Percentiles rank a stretch among this genome's conserved stretches.
phyloP scores from a whole-genome alignment of 2,113 vertebrate genomes.

The Alosa alosa region DNA sequence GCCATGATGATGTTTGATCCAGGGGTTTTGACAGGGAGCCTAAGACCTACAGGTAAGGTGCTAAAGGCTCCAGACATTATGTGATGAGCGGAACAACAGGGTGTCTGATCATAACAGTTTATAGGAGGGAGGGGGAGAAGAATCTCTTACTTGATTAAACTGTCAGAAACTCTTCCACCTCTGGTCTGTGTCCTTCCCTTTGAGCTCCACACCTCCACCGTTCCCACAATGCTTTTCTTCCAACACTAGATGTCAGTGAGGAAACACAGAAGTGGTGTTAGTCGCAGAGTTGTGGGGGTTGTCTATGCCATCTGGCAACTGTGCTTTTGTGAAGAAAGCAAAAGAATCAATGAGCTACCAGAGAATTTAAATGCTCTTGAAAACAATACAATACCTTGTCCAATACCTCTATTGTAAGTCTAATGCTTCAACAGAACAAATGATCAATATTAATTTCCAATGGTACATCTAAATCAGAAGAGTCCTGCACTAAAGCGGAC shows the following conservation, averaged over 20 bases:
- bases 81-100: constrained; percentile 12
- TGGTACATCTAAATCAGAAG: constrained; percentile 22
- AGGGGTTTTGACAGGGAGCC: constrained; percentile 11
- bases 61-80: neutral
- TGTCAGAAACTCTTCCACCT: neutral
- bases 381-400: neutral
- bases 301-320: neutral
- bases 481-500: constrained; percentile 20
- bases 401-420: neutral
- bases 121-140: neutral
- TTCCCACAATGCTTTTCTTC: neutral
- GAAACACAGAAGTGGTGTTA: neutral
- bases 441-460: constrained; percentile 38
- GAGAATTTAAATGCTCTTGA: neutral
- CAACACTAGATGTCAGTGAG: constrained; percentile 60
- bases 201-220: neutral
- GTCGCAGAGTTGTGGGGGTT: neutral
- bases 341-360: neutral
- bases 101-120: constrained; percentile 23
- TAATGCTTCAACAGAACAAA: constrained; percentile 12
- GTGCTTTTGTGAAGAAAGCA: neutral
- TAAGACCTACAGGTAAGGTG: constrained; percentile 7
- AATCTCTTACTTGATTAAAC: constrained; percentile 9
- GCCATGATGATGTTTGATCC: constrained; percentile 42
- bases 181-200: neutral